Evolutionary conservation across 1,140 invertebrate species (phyloP).

Genomic region (Lysiphlebus fabarum): DNA sequence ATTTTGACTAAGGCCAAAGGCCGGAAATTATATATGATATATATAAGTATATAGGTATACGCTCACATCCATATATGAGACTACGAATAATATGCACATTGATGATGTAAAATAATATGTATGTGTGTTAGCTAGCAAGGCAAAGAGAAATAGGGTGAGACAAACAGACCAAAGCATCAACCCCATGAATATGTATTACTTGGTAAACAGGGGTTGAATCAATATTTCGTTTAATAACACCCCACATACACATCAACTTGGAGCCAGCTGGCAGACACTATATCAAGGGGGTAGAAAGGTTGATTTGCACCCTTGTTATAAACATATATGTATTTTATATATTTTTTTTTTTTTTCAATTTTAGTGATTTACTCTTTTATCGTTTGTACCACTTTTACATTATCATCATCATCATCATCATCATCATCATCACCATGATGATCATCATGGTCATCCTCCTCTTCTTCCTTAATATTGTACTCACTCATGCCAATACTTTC

Average conservation of each 20-base stretch:
- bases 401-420: background rate
- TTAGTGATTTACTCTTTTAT: background rate
- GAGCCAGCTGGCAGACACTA: slow-evolving; percentile 17
- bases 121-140: background rate
- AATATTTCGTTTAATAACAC: slow-evolving; percentile 58
- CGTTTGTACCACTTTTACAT: slow-evolving; percentile 5
- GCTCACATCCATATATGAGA: no score
- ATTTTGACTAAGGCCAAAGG: no score
- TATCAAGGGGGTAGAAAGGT: background rate
- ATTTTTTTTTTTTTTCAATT: background rate
- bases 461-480: no score
- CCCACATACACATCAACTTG: slow-evolving; percentile 29
- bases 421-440: no score
- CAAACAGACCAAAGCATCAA: slow-evolving; percentile 44
- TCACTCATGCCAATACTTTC: background rate
- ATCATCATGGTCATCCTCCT: no score
- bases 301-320: background rate
- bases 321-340: slow-evolving; percentile 9
- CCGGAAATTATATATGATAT: no score
- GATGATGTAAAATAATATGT: no score
- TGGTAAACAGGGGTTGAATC: slow-evolving; percentile 56
- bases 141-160: slow-evolving; percentile 6
- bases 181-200: slow-evolving; percentile 56
- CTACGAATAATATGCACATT: no score
- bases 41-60: no score